Evolutionary conservation across 2,113 vertebrate genomes (phyloP).

Genomic region (Candoia aspera): DNA sequence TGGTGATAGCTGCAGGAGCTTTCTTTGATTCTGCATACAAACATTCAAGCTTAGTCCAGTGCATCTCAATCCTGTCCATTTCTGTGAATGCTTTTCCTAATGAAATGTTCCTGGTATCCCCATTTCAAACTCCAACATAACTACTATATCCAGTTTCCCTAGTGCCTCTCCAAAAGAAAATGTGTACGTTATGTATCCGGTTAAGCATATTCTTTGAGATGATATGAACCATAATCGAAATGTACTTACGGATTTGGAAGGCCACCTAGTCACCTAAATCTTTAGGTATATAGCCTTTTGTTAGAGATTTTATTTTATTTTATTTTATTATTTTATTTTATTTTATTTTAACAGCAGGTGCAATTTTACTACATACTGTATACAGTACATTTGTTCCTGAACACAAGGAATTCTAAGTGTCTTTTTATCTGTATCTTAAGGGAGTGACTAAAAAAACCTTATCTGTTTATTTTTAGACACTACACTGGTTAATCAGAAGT

Average conservation of each 20-base stretch:
- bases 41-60: neutral
- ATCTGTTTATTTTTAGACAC: slow-evolving; percentile 16
- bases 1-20: neutral
- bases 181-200: neutral
- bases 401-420: neutral
- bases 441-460: neutral
- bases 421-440: slow-evolving; percentile 4
- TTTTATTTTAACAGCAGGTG: neutral
- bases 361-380: neutral
- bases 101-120: neutral
- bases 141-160: neutral
- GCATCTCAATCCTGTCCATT: neutral
- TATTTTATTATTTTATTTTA: no score
- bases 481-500: slow-evolving; percentile 12
- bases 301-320: neutral
- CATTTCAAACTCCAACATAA: neutral
- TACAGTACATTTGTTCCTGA: slow-evolving; percentile 4
- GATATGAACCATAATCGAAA: neutral
- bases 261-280: neutral
- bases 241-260: neutral
- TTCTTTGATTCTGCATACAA: neutral
- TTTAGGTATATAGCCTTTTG: neutral
- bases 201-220: neutral
- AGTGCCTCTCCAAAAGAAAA: neutral
- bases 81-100: neutral